A percentile compares a stretch with the other conserved stretches of the same genome.
These are phyloP conservation scores for Ovis aries DNA, from an alignment of 2,113 vertebrate species.

Conservation along the genomic window DNA sequence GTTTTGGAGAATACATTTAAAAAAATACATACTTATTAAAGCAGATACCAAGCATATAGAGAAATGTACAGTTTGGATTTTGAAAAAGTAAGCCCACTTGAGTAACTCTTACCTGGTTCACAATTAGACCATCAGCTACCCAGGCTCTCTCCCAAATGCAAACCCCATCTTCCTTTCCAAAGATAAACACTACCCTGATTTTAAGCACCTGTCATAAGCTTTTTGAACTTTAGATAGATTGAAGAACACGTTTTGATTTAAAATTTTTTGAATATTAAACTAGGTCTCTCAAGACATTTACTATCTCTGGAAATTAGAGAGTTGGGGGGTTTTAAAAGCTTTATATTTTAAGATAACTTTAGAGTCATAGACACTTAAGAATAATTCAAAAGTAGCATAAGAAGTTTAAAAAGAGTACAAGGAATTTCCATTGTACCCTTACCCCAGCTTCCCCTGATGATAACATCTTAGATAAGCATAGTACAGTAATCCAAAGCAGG, in stretches of 20 bases:
- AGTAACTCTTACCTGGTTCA: not conserved
- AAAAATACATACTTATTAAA: not conserved
- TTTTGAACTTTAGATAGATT: not conserved
- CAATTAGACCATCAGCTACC: not conserved
- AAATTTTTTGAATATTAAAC: not conserved
- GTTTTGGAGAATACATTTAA: not conserved
- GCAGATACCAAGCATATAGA: not conserved
- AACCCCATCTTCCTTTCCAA: not conserved
- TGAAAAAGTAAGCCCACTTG: not conserved
- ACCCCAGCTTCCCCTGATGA: not conserved
- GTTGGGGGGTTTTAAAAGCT: not conserved
- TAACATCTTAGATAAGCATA: not conserved
- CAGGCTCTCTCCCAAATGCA: not conserved
- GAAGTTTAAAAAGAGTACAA: not conserved
- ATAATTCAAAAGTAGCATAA: not conserved
- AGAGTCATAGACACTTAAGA: not conserved
- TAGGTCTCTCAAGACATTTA: not conserved
- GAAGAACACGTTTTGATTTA: not conserved
- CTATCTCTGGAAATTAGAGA: not conserved
- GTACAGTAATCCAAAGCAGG: not conserved
- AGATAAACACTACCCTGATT: not conserved
- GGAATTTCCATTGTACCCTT: not conserved
- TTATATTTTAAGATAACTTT: constrained; percentile 6
- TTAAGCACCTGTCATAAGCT: not conserved
- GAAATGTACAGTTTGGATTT: not conserved